phyloP scores from a whole-genome alignment of 2,888 invertebrate species.

The Argyra leucocephala region DNA sequence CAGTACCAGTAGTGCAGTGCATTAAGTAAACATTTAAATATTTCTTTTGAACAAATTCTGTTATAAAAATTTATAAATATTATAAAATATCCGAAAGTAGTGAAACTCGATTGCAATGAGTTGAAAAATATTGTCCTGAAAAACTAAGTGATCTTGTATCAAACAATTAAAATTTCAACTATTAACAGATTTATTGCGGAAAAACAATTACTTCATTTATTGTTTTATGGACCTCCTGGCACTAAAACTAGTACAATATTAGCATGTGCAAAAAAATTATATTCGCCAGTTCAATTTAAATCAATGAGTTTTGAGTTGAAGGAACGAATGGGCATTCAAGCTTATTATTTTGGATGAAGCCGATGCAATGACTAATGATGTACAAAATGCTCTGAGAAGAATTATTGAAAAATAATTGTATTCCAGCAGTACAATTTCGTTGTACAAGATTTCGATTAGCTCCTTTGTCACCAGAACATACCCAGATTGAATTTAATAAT shows the following conservation, averaged over 20 bases:
- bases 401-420: slow-evolving; percentile 99
- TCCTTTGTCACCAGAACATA: slow-evolving; percentile 73
- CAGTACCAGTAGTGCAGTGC: too few relatives aligned
- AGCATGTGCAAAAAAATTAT: slow-evolving; percentile 88
- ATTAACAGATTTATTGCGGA: slow-evolving; percentile 81
- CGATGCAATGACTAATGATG: slow-evolving; percentile 99
- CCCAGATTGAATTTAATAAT: slow-evolving; percentile 81
- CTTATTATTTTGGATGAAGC: slow-evolving; percentile 96
- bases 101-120: slow-evolving; percentile 44
- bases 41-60: too few relatives aligned
- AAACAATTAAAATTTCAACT: slow-evolving; percentile 86
- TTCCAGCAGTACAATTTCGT: slow-evolving; percentile 95
- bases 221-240: slow-evolving; percentile 97
- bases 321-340: slow-evolving; percentile 87
- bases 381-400: slow-evolving; percentile 92
- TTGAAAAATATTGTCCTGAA: slow-evolving; percentile 95
- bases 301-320: slow-evolving; percentile 93
- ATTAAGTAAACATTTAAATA: too few relatives aligned
- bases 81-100: too few relatives aligned
- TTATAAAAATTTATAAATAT: too few relatives aligned
- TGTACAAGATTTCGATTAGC: slow-evolving; percentile 96
- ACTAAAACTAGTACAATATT: slow-evolving; percentile 97
- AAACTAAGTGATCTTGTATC: slow-evolving; percentile 88
- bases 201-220: slow-evolving; percentile 85
- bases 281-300: slow-evolving; percentile 77